These are phyloP conservation scores for Penaeus chinensis DNA, from an alignment of 1,140 invertebrate genomes.

Conservation along the genomic window DNA sequence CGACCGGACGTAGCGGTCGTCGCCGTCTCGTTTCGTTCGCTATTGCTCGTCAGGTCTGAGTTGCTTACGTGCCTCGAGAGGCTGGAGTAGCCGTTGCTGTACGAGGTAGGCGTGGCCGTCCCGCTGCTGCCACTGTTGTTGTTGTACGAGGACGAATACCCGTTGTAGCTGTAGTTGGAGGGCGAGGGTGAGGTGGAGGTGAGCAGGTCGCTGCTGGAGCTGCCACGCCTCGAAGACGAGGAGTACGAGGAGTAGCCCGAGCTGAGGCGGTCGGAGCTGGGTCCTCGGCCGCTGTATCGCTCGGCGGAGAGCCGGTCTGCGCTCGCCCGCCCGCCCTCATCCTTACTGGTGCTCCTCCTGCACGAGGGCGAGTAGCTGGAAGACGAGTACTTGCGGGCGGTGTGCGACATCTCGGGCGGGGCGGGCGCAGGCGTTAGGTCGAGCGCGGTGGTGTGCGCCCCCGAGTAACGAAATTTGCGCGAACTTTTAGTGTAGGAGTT, in stretches of 20 bases:
- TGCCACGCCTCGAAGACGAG: slow-evolving; percentile 31
- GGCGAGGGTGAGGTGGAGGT: background rate
- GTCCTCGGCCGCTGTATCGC: background rate
- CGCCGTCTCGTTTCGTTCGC: too few species aligned
- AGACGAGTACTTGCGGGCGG: slow-evolving; percentile 57
- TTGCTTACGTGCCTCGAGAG: background rate
- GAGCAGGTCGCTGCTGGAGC: slow-evolving; percentile 17
- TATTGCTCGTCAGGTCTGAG: background rate
- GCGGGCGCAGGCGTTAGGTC: slow-evolving; percentile 29
- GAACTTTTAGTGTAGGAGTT: background rate
- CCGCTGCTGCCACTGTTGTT: background rate
- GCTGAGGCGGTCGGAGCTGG: slow-evolving; percentile 24
- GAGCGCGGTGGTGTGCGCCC: slow-evolving; percentile 45
- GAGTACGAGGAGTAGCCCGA: slow-evolving; percentile 19
- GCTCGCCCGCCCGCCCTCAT: slow-evolving; percentile 5
- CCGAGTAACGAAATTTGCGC: slow-evolving; percentile 40
- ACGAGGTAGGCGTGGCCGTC: background rate
- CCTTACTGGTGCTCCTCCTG: slow-evolving; percentile 27
- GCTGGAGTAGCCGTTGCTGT: slow-evolving; percentile 1
- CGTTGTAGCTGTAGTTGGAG: background rate
- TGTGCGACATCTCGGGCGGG: slow-evolving; percentile 55
- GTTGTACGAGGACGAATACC: slow-evolving; percentile 9
- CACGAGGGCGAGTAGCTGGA: slow-evolving; percentile 16
- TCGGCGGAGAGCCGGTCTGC: background rate
- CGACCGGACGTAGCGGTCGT: background rate